These are phyloP conservation scores for Gambusia affinis DNA, from an alignment of 2,113 vertebrate species.

Conservation along the genomic window DNA sequence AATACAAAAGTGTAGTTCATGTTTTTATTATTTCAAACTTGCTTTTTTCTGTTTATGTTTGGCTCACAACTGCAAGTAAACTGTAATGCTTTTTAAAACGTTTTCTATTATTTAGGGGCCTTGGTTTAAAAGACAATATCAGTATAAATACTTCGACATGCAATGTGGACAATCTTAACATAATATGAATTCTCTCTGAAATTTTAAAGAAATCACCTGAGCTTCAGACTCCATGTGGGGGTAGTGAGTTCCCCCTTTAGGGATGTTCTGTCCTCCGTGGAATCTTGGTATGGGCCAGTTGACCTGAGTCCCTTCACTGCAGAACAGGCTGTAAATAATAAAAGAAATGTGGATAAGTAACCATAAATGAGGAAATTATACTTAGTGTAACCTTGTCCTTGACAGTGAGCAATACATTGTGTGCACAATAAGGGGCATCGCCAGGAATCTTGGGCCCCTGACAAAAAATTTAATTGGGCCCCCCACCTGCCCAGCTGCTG, in stretches of 20 bases:
- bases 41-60: too few species aligned
- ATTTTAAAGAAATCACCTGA: constrained; percentile 1
- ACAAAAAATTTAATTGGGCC: too few species aligned
- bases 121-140: too few species aligned
- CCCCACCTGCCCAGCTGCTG: too few species aligned
- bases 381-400: background rate
- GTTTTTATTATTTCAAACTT: too few species aligned
- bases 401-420: background rate
- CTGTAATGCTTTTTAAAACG: too few species aligned
- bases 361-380: background rate
- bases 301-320: constrained; percentile 74
- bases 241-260: constrained; percentile 43
- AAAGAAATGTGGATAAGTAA: background rate
- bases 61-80: too few species aligned
- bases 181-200: background rate
- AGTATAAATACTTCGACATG: too few species aligned
- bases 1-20: too few species aligned
- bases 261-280: constrained; percentile 39
- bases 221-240: constrained; percentile 71
- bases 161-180: background rate
- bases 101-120: too few species aligned
- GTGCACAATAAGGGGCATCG: too few species aligned
- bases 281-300: constrained; percentile 76
- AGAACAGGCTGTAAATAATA: constrained; percentile 68
- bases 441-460: too few species aligned